phyloP scores from a whole-genome alignment of 1,140 invertebrate species.

The Penaeus indicus region DNA sequence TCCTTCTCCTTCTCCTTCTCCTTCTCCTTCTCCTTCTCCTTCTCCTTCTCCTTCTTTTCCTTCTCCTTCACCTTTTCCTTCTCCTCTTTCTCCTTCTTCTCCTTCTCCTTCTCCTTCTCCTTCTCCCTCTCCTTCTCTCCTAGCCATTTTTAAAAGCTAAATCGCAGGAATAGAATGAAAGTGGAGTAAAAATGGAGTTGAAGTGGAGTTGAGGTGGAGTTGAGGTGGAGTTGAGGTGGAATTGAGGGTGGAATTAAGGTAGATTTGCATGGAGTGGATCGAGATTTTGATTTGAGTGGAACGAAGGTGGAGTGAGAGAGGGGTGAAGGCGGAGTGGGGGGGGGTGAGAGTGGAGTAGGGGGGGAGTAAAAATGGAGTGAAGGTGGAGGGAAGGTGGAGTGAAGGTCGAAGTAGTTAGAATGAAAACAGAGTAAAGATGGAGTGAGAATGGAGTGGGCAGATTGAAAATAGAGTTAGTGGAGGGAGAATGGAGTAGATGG shows the following conservation, averaged over 20 bases:
- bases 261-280: background rate
- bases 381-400: background rate
- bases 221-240: too few species aligned
- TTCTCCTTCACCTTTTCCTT: too few species aligned
- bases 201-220: too few species aligned
- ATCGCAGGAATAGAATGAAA: too few species aligned
- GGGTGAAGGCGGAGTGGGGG: background rate
- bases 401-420: background rate
- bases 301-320: background rate
- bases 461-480: too few species aligned
- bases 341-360: background rate
- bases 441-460: constrained; percentile 22
- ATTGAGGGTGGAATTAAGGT: too few species aligned
- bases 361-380: background rate
- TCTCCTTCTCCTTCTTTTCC: too few species aligned
- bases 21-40: too few species aligned
- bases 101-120: background rate
- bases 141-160: background rate
- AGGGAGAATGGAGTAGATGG: too few species aligned
- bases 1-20: too few species aligned
- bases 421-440: background rate
- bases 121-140: background rate
- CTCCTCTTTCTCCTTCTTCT: too few species aligned
- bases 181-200: too few species aligned
- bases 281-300: background rate